Conservation (phyloP, 2,888 invertebrate genomes). For the Sinohyriopsis cumingii region DNA sequence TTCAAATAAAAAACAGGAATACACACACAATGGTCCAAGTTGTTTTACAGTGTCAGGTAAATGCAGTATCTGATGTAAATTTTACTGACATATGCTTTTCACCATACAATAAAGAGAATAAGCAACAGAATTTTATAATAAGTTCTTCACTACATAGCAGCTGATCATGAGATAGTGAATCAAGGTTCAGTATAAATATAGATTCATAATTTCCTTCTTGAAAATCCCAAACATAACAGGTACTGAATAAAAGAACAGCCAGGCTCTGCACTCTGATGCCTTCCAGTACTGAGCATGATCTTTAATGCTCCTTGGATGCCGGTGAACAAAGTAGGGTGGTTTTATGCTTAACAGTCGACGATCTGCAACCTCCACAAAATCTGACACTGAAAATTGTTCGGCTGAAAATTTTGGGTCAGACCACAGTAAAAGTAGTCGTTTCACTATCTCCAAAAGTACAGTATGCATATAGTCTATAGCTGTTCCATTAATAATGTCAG, state of each 20-base stretch:
- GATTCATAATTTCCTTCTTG: conserved; percentile 18
- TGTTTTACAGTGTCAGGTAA: conserved; percentile 17
- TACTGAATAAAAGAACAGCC: conserved; percentile 25
- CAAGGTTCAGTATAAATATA: conserved; percentile 23
- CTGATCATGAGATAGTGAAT: conserved; percentile 17
- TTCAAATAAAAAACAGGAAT: conserved; percentile 31
- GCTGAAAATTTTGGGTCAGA: conserved; percentile 5
- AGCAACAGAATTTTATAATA: conserved; percentile 17
- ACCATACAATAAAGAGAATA: conserved; percentile 26
- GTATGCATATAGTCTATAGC: too few species aligned
- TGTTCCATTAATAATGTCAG: too few species aligned
- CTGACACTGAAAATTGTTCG: conserved; percentile 10
- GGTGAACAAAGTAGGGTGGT: conserved; percentile 22
- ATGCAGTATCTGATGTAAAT: conserved; percentile 27
- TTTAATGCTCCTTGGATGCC: too few species aligned
- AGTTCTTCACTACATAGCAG: conserved; percentile 16
- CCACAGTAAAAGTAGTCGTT: neutral
- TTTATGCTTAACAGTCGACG: conserved; percentile 12
- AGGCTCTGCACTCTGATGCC: conserved; percentile 30
- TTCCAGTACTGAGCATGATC: conserved; percentile 27
- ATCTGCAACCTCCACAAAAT: conserved; percentile 12
- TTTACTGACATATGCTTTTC: conserved; percentile 27
- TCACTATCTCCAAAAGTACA: too few species aligned
- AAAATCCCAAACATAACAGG: conserved; percentile 27
- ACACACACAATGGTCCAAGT: conserved; percentile 28